These are phyloP conservation scores for Collichthys lucidus DNA, from an alignment of 2,113 vertebrate genomes.

Conservation along the genomic window DNA sequence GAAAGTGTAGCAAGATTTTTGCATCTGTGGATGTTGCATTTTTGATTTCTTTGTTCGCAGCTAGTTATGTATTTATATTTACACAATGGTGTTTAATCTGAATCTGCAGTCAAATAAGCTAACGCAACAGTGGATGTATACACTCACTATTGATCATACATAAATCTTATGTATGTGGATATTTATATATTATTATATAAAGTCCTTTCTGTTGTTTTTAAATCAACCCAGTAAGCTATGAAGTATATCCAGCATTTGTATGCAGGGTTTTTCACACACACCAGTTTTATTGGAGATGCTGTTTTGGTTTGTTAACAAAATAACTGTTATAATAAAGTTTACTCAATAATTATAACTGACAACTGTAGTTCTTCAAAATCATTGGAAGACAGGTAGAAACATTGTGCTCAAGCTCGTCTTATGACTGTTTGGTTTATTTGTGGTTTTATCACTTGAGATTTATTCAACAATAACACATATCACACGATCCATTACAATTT, in stretches of 20 bases:
- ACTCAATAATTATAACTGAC: not conserved
- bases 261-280: not conserved
- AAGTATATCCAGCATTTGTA: slow-evolving; percentile 12
- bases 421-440: not conserved
- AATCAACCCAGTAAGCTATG: not conserved
- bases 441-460: no score
- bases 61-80: not conserved
- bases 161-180: not conserved
- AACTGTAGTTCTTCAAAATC: not conserved
- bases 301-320: slow-evolving; percentile 8
- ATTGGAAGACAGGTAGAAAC: no score
- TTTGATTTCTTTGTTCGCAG: not conserved
- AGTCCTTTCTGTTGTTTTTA: not conserved
- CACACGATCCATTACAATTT: not conserved
- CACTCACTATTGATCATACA: not conserved
- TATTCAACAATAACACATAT: not conserved
- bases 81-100: not conserved
- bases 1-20: slow-evolving; percentile 6
- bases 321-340: slow-evolving; percentile 1
- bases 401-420: not conserved
- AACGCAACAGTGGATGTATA: slow-evolving; percentile 22
- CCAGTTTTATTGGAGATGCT: not conserved
- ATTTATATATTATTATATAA: slow-evolving; percentile 7
- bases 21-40: not conserved
- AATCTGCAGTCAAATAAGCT: slow-evolving; percentile 23